Conservation (phyloP, 2,797 vertebrate genomes). For the Toxotes lorentzi region DNA sequence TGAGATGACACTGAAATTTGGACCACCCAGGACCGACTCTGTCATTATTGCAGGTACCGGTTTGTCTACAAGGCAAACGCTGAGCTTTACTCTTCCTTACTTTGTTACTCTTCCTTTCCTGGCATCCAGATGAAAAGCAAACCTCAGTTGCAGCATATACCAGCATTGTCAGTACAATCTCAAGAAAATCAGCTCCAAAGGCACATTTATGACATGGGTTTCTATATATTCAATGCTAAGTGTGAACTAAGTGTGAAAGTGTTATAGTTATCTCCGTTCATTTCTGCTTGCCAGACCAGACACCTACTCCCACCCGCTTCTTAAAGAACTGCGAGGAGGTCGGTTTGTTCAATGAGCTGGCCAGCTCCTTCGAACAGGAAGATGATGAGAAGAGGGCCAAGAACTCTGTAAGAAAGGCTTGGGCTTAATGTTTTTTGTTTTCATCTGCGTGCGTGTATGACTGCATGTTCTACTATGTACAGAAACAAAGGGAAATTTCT, state of each 20-base stretch:
- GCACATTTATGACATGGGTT: conserved; percentile 30
- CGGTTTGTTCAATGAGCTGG: conserved; percentile 97
- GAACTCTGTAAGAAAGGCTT: conserved; percentile 80
- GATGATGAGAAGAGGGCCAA: conserved; percentile 92
- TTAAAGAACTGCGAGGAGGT: conserved; percentile 99
- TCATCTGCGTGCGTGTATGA: neutral
- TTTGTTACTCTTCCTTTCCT: conserved; percentile 5
- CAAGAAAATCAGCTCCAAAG: conserved; percentile 20
- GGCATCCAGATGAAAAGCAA: conserved; percentile 19
- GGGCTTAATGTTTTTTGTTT: conserved; percentile 33
- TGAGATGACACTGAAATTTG: conserved; percentile 98
- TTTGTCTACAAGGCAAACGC: neutral
- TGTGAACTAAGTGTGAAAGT: conserved; percentile 58
- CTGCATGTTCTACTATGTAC: neutral
- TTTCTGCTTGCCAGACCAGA: conserved; percentile 90
- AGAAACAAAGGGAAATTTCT: conserved; percentile 21
- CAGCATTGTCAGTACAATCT: conserved; percentile 1
- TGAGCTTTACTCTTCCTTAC: neutral
- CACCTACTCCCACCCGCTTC: conserved; percentile 97
- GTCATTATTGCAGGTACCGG: conserved; percentile 86
- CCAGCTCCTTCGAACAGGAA: conserved; percentile 94
- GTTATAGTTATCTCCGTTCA: conserved; percentile 52
- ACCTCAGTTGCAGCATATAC: neutral
- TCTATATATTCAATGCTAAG: conserved; percentile 52
- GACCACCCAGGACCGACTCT: conserved; percentile 89